A percentile compares a stretch with the other conserved stretches of the same genome.
These are phyloP conservation scores for Drosophila simulans DNA, from an alignment of 1,140 invertebrate species.

Conservation along the genomic window DNA sequence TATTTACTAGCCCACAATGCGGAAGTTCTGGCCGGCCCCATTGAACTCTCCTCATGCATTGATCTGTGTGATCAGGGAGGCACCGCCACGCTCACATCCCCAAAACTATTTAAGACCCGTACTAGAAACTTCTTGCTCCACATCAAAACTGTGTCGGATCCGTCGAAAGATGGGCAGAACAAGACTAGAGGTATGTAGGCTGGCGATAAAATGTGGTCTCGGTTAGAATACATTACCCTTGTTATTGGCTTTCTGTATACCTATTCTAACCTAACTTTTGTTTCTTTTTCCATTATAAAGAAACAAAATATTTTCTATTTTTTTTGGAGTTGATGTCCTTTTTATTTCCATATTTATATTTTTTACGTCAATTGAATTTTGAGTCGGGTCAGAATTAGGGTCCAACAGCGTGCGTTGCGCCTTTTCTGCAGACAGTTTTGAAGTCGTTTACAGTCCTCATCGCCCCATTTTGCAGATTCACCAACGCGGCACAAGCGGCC, in stretches of 20 bases:
- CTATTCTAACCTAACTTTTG: too few species aligned
- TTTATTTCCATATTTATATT: too few species aligned
- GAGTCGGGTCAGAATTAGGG: background rate
- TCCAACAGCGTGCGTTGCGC: background rate
- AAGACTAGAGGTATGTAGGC: slow-evolving; percentile 85
- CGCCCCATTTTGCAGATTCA: slow-evolving; percentile 46
- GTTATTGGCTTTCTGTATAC: too few species aligned
- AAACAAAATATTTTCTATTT: too few species aligned
- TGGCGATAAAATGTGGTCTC: background rate
- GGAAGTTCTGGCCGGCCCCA: slow-evolving; percentile 94
- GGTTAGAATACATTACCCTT: background rate
- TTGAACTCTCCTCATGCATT: slow-evolving; percentile 91
- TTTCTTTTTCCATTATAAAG: too few species aligned
- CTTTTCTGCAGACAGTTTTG: background rate
- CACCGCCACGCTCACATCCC: slow-evolving; percentile 93
- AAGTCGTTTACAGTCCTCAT: slow-evolving; percentile 16
- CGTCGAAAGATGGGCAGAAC: slow-evolving; percentile 86
- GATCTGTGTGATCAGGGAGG: slow-evolving; percentile 94
- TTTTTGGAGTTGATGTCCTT: too few species aligned
- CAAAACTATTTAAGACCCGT: slow-evolving; percentile 91
- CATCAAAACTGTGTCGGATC: slow-evolving; percentile 91
- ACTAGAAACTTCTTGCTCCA: slow-evolving; percentile 93
- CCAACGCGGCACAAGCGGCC: slow-evolving; percentile 17
- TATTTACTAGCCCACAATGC: slow-evolving; percentile 94
- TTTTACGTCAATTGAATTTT: too few species aligned